phyloP scores from a whole-genome alignment of 2,888 invertebrate species.

The Thymelicus lineola region DNA sequence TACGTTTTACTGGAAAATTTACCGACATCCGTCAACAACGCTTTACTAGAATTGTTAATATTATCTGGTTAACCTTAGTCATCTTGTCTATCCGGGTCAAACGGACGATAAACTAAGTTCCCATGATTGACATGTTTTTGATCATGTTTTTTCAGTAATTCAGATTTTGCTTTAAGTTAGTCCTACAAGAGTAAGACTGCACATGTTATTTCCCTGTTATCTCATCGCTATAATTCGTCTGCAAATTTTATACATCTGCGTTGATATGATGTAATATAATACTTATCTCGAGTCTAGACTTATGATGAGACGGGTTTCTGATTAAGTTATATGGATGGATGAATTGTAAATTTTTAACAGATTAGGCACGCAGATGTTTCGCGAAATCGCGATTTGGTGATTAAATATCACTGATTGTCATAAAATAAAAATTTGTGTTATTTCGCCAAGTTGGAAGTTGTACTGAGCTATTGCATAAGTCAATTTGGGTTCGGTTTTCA shows the following conservation, averaged over 20 bases:
- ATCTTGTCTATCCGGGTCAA: conserved; percentile 23
- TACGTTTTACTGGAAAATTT: conserved; percentile 26
- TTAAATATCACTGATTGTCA: no score
- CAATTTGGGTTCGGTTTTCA: no score
- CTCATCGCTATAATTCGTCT: neutral
- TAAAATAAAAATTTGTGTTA: no score
- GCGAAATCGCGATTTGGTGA: no score
- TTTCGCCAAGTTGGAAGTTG: no score
- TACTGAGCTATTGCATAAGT: no score
- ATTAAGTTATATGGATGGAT: neutral
- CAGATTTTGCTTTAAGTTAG: neutral
- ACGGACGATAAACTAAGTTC: conserved; percentile 3
- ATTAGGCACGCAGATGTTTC: no score
- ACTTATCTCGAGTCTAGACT: neutral
- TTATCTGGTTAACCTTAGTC: conserved; percentile 12
- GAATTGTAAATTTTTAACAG: no score
- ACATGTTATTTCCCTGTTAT: neutral
- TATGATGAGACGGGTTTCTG: neutral
- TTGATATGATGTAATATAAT: neutral
- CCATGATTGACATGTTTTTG: neutral
- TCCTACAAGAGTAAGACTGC: no score
- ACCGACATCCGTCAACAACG: conserved; percentile 12
- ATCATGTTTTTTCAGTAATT: neutral
- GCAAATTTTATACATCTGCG: neutral
- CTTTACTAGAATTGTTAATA: neutral